These are phyloP conservation scores for Melanotus villosus DNA, from an alignment of 2,888 invertebrate species.

Conservation along the genomic window DNA sequence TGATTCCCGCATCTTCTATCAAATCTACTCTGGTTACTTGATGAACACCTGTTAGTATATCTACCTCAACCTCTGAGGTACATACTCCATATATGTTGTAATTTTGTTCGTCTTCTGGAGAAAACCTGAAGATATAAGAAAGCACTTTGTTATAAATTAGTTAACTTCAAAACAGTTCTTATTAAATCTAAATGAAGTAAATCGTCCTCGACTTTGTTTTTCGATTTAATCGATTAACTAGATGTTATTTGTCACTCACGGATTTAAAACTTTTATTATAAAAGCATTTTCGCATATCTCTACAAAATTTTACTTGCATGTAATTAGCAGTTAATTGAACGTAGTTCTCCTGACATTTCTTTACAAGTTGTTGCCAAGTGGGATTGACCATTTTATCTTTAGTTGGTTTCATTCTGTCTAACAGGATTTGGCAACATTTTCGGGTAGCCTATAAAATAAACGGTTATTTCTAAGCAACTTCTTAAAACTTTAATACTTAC, in stretches of 20 bases:
- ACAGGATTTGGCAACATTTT: slow-evolving; percentile 57
- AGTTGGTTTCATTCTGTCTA: slow-evolving; percentile 74
- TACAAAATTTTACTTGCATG: slow-evolving; percentile 61
- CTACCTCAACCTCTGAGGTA: slow-evolving; percentile 80
- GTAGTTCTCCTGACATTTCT: slow-evolving; percentile 70
- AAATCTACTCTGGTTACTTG: slow-evolving; percentile 78
- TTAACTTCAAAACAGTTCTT: too few relatives aligned
- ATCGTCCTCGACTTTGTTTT: too few relatives aligned
- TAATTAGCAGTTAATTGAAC: slow-evolving; percentile 76
- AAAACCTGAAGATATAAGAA: not conserved
- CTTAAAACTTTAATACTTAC: slow-evolving; percentile 60
- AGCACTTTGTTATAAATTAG: too few relatives aligned
- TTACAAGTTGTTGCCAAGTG: slow-evolving; percentile 74
- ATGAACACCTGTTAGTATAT: slow-evolving; percentile 84
- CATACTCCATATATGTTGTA: slow-evolving; percentile 10
- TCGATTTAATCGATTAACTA: too few relatives aligned
- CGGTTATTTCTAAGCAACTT: too few relatives aligned
- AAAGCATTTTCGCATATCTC: too few relatives aligned
- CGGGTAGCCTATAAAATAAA: slow-evolving; percentile 5
- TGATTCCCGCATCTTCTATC: slow-evolving; percentile 81
- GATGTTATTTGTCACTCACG: too few relatives aligned
- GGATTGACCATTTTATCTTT: slow-evolving; percentile 68
- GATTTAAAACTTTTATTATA: too few relatives aligned
- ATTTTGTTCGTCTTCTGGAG: not conserved
- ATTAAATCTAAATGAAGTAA: too few relatives aligned